Evolutionary conservation across 2,113 vertebrate species (phyloP).

Genomic region (Colossoma macropomum): DNA sequence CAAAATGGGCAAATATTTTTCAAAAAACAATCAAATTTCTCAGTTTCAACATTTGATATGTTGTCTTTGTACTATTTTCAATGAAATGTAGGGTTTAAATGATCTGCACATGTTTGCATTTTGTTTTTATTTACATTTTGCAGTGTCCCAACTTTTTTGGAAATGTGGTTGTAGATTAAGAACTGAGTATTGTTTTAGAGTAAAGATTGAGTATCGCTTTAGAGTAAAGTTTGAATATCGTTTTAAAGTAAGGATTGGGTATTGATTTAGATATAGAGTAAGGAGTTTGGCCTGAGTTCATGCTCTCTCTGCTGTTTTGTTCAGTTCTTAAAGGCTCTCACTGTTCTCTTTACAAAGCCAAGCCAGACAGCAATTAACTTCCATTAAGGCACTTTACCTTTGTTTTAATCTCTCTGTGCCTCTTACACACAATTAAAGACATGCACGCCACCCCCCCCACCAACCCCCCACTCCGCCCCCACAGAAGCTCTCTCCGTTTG

Average conservation of each 20-base stretch:
- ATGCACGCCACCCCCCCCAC: not conserved
- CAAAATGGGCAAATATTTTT: no score
- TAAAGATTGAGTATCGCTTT: not conserved
- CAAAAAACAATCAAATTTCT: no score
- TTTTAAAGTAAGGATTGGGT: not conserved
- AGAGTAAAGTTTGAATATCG: not conserved
- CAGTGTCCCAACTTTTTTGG: no score
- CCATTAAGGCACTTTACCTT: conserved; percentile 22
- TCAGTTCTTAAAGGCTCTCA: not conserved
- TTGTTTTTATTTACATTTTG: no score
- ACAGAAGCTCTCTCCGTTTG: not conserved
- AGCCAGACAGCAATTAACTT: conserved; percentile 42
- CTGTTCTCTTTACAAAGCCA: conserved; percentile 17
- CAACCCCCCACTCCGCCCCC: not conserved
- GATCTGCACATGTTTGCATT: no score
- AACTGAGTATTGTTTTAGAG: not conserved
- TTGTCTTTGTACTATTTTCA: no score
- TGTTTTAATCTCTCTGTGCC: conserved; percentile 5
- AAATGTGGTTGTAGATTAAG: no score
- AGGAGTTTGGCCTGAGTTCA: no score
- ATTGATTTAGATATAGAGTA: no score
- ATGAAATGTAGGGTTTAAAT: no score
- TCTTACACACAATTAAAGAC: not conserved
- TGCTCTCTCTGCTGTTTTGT: not conserved
- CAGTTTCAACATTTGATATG: no score